Evolutionary conservation across 1,140 invertebrate genomes (phyloP).

Genomic region (Apolygus lucorum): DNA sequence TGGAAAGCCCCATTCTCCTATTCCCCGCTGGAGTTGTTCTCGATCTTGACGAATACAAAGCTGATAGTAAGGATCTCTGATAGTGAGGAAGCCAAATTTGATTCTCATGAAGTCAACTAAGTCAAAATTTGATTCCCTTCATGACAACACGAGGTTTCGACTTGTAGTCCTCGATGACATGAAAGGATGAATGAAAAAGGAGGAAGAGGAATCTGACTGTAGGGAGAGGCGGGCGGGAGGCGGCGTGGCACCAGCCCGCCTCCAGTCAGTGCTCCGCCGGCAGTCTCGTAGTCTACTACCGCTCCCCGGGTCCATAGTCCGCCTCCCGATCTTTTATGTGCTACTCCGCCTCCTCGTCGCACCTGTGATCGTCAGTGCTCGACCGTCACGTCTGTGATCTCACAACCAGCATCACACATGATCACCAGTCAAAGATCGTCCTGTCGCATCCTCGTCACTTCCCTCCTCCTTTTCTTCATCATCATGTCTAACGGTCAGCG

Average conservation of each 20-base stretch:
- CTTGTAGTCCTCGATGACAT: too few species aligned
- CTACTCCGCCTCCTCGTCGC: neutral
- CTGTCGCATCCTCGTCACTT: slow-evolving; percentile 19
- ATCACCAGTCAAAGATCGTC: slow-evolving; percentile 22
- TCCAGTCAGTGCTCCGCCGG: neutral
- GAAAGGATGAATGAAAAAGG: too few species aligned
- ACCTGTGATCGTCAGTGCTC: neutral
- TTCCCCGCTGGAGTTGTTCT: too few species aligned
- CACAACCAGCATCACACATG: slow-evolving; percentile 4
- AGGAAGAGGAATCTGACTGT: neutral
- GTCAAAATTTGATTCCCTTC: too few species aligned
- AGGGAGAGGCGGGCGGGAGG: neutral
- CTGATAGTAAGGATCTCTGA: too few species aligned
- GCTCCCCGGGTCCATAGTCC: neutral
- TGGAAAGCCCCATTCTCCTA: too few species aligned
- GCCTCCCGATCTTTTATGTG: neutral
- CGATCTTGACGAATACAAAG: too few species aligned
- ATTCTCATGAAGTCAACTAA: too few species aligned
- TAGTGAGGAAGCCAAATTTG: too few species aligned
- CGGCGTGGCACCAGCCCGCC: neutral
- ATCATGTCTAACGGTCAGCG: slow-evolving; percentile 20
- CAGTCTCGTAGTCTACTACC: neutral
- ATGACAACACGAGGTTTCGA: too few species aligned
- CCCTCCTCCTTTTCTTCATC: slow-evolving; percentile 22
- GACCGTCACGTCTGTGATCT: too few species aligned